Evolutionary conservation across 1,140 invertebrate species (phyloP).

Genomic region (Saccostrea glomerata): DNA sequence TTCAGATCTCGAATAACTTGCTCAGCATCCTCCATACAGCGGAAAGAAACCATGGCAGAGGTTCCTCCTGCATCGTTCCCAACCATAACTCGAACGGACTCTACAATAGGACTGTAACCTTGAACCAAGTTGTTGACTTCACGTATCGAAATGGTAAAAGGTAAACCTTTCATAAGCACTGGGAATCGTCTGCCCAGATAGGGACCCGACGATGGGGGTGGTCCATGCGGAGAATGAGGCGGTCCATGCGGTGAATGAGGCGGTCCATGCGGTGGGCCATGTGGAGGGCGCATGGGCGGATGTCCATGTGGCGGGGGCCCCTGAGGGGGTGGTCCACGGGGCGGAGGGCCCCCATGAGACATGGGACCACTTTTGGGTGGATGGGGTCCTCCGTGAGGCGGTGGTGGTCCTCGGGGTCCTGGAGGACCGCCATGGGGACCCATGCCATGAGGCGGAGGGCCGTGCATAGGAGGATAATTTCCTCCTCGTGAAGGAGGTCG

Average conservation of each 20-base stretch:
- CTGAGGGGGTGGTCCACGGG: not conserved
- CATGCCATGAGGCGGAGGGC: slow-evolving; percentile 7
- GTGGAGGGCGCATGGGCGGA: slow-evolving; percentile 20
- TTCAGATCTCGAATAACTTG: slow-evolving; percentile 84
- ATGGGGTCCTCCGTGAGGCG: not conserved
- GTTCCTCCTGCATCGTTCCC: slow-evolving; percentile 87
- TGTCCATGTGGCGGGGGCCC: not conserved
- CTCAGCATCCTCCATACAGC: slow-evolving; percentile 87
- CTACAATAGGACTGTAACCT: slow-evolving; percentile 71
- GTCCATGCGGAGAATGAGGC: slow-evolving; percentile 15
- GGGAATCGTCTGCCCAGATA: slow-evolving; percentile 52
- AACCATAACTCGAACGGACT: slow-evolving; percentile 75
- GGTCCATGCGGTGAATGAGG: slow-evolving; percentile 19
- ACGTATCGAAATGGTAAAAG: slow-evolving; percentile 90
- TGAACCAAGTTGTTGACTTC: slow-evolving; percentile 93
- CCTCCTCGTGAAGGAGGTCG: slow-evolving; percentile 36
- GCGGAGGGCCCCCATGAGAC: not conserved
- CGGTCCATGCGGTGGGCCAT: not conserved
- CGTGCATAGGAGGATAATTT: not conserved
- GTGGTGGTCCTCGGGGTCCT: slow-evolving; percentile 19
- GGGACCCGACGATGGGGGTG: not conserved
- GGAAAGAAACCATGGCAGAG: slow-evolving; percentile 89
- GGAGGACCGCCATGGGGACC: not conserved
- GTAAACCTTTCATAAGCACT: slow-evolving; percentile 85
- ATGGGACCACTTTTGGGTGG: not conserved